Base-by-base conservation (phyloP, 2,888 invertebrate genomes). In the Protula sp. region DNA sequence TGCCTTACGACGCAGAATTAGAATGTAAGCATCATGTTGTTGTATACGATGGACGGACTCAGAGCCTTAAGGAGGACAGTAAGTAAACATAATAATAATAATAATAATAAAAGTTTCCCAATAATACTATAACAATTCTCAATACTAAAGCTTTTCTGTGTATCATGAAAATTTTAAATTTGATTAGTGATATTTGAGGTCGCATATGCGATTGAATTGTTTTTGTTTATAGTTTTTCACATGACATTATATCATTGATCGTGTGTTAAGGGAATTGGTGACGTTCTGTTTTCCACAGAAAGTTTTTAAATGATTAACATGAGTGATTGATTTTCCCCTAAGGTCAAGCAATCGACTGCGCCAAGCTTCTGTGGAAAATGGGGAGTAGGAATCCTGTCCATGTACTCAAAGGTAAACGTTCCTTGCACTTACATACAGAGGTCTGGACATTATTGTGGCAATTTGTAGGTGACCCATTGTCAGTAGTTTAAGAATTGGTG, bases 1-100 rank as follows among this genome's bases (percentile, higher is more conserved):
- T 78, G 1, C 79, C 79, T 4, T 78, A 79, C 69, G 79, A 80
- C 71, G 75, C 76, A 22, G 81, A 81, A 57, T 65, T 81, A 53
- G 79, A 81, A 62, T 79, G 80, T 62, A 78, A 78, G 69, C 74
- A 76, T 58, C 72, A 76, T 65, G 72, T 80, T 9, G 71, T 81
- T 9, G 75, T 81, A 0, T 81, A 80, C 68, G 81, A 81, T 59
- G 74, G 69, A 29, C 66, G 66, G 54, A 72, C 74, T 45, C 53
- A 53, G 27, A 69, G 67, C 55, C 45, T 74, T 1, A 69, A 68
- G 55, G 74, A 75, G 30, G 58, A 67, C 48, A 70, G 75, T 76
- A 64, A 64, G 67, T 63, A 47, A 45, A 1, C 30, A 24, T 53
- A n/a, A n/a, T n/a, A n/a, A 45, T 45, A 45, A 14, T 45, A 14